These are phyloP conservation scores for Sphinx pinastri DNA, from an alignment of 2,888 invertebrate genomes.

Conservation along the genomic window DNA sequence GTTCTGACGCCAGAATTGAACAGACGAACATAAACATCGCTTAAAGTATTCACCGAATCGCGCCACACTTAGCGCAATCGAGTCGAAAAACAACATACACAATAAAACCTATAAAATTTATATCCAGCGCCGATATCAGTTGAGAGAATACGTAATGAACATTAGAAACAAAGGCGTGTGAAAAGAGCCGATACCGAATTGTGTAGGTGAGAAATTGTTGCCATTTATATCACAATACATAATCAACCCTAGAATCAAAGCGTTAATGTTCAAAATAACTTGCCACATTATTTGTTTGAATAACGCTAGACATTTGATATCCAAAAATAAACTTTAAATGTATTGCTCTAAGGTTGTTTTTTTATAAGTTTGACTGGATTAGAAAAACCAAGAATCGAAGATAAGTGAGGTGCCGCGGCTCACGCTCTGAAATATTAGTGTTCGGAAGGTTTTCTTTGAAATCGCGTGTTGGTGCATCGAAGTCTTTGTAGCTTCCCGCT, in stretches of 20 bases:
- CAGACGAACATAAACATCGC: not conserved
- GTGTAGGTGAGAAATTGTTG: conserved; percentile 72
- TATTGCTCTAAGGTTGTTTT: conserved; percentile 39
- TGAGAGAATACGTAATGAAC: conserved; percentile 80
- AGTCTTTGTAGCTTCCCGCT: conserved; percentile 52
- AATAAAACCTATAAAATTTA: conserved; percentile 76
- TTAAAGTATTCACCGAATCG: conserved; percentile 5
- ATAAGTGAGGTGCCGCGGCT: conserved; percentile 68
- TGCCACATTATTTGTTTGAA: conserved; percentile 42
- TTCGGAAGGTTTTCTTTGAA: conserved; percentile 69
- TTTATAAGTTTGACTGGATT: conserved; percentile 26
- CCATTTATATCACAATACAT: conserved; percentile 38
- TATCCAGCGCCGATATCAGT: conserved; percentile 74
- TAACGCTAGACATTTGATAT: conserved; percentile 44
- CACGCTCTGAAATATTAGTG: conserved; percentile 72
- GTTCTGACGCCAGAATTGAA: not conserved
- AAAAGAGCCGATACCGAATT: conserved; percentile 74
- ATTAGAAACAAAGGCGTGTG: conserved; percentile 77
- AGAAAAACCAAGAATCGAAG: conserved; percentile 62
- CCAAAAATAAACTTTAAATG: conserved; percentile 45
- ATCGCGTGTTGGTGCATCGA: conserved; percentile 56
- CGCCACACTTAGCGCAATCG: conserved; percentile 44
- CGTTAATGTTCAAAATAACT: conserved; percentile 44
- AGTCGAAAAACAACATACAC: conserved; percentile 57
- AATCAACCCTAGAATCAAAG: conserved; percentile 41